These are phyloP conservation scores for Fratercula arctica DNA, from an alignment of 2,797 vertebrate species.

Conservation along the genomic window DNA sequence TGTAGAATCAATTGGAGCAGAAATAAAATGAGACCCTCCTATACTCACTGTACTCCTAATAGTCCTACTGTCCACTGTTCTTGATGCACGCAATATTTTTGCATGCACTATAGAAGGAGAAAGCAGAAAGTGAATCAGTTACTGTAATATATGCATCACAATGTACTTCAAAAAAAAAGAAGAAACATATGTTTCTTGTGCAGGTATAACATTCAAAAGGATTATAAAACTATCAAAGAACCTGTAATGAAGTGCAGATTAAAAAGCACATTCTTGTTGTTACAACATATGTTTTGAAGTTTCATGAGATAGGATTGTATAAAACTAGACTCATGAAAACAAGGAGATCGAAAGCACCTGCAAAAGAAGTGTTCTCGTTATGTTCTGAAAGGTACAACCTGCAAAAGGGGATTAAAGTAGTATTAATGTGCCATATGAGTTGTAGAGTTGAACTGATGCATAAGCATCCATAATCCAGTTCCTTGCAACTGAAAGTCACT, in stretches of 20 bases:
- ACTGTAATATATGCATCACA: neutral
- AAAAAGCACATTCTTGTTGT: neutral
- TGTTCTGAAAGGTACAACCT: neutral
- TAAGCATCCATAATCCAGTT: neutral
- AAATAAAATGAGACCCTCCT: neutral
- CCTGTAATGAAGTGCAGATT: conserved; percentile 27
- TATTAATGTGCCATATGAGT: neutral
- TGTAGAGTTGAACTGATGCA: neutral
- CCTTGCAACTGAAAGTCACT: neutral
- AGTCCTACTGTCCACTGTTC: neutral
- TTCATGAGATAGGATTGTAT: neutral
- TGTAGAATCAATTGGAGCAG: conserved; percentile 3
- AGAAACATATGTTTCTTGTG: neutral
- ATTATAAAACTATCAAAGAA: conserved; percentile 16
- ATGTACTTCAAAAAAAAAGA: neutral
- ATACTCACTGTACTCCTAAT: neutral
- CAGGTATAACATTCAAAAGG: conserved; percentile 50
- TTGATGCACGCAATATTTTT: neutral
- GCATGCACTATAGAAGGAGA: neutral
- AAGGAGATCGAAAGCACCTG: neutral
- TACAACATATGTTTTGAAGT: conserved; percentile 16
- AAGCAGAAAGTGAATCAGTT: neutral
- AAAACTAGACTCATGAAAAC: neutral
- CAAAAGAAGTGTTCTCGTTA: neutral
- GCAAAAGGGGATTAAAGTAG: neutral